Evolutionary conservation across 1,140 invertebrate genomes (phyloP), one percentile per base, ranked within the genome.

Genomic region (Pinna nobilis): DNA sequence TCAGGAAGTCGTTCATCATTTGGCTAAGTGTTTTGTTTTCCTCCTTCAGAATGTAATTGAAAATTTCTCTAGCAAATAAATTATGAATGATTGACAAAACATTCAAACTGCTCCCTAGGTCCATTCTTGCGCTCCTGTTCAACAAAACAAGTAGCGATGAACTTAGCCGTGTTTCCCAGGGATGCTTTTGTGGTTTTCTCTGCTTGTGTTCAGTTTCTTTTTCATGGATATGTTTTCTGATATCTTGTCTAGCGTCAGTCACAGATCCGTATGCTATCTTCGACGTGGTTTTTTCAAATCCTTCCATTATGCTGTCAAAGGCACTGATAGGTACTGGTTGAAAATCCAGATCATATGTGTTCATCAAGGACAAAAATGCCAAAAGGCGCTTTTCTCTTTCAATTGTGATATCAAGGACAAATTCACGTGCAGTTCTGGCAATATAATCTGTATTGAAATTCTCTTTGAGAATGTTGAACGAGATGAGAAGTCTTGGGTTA

Each of bases 391-490:
- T 41, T 33, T 83, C 82, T 35, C 69, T 50, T 30, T 63, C 18
- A n/a, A 39, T 25, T 25, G 33, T 68, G 13, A 81, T 68, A 15
- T 39, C 55, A 30, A 74, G 61, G 7, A 82, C 59, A 55, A 82
- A 70, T 20, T 65, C 47, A 13, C 49, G 55, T 9, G 80, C 82
- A 1, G 78, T 79, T 32, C 74, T 66, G 18, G 77, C 72, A 15
- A 83, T 83, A 61, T 76, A 82, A 1, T 75, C 60, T 57, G 47
- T 23, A 33, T 79, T 77, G 53, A 83, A 83, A 39, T 82, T 80
- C 60, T 77, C 78, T 63, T 83, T 83, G 69, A 83, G 68, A 47
- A 83, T 82, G 37, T 83, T 83, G 35, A 83, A 80, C 13, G 78
- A 78, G 32, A 83, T 74, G 15, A 83, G 60, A 13, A 69, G 64